Evolutionary conservation across 2,888 invertebrate genomes (phyloP).

Genomic region (Orchestes rusci): DNA sequence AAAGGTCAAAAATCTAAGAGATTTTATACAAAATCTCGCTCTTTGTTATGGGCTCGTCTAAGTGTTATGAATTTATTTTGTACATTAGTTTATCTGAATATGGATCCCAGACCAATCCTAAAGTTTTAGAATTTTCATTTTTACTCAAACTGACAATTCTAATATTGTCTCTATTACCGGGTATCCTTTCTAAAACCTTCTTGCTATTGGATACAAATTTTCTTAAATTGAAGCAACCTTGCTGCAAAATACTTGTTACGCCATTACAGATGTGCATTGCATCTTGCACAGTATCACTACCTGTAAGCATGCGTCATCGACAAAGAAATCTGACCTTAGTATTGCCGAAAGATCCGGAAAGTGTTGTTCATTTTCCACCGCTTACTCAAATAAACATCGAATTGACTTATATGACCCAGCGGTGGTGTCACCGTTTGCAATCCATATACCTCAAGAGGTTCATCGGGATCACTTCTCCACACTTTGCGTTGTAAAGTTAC

Average conservation of each 20-base stretch:
- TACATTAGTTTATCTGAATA: slow-evolving; percentile 2
- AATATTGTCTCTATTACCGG: background rate
- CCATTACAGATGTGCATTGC: background rate
- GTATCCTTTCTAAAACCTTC: background rate
- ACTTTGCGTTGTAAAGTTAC: background rate
- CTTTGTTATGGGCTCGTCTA: slow-evolving; percentile 1
- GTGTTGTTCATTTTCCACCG: background rate
- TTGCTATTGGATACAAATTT: slow-evolving; percentile 2
- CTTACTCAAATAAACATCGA: slow-evolving; percentile 6
- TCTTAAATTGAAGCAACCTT: background rate
- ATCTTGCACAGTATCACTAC: background rate
- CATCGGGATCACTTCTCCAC: slow-evolving; percentile 1
- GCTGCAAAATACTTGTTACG: background rate
- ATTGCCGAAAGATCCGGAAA: background rate
- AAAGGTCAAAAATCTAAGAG: slow-evolving; percentile 6
- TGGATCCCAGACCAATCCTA: background rate
- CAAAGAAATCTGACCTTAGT: slow-evolving; percentile 3
- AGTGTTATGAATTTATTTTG: background rate
- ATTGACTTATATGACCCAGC: slow-evolving; percentile 18
- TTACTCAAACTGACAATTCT: slow-evolving; percentile 1
- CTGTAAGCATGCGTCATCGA: slow-evolving; percentile 3
- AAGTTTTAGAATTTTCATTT: slow-evolving; percentile 3
- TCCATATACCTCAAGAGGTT: background rate
- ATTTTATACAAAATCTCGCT: slow-evolving; percentile 4
- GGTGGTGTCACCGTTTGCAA: slow-evolving; percentile 14